Evolutionary conservation across 2,888 invertebrate species (phyloP).

Genomic region (Drosophila helvetica): DNA sequence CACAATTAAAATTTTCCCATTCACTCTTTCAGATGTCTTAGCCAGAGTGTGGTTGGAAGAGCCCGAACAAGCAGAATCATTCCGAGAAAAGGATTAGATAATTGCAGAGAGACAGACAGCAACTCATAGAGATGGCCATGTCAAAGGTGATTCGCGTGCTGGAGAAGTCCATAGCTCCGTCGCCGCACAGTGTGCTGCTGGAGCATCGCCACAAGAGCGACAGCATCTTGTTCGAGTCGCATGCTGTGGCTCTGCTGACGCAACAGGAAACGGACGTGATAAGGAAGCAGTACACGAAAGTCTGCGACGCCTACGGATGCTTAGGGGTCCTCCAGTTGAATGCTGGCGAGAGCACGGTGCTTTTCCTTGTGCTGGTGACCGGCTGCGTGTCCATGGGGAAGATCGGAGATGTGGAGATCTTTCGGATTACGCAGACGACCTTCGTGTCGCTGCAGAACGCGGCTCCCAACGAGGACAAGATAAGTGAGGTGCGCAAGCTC

Average conservation of each 20-base stretch:
- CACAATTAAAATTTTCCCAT: constrained; percentile 26
- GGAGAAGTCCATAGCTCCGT: constrained; percentile 93
- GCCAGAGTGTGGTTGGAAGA: constrained; percentile 14
- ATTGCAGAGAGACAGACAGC: constrained; percentile 1
- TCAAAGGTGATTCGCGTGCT: constrained; percentile 96
- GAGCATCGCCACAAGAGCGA: constrained; percentile 95
- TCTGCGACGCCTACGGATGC: constrained; percentile 97
- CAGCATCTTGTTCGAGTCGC: constrained; percentile 95
- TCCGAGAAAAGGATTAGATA: constrained; percentile 14
- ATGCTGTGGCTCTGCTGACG: constrained; percentile 89
- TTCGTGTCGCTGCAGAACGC: constrained; percentile 94
- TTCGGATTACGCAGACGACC: constrained; percentile 95
- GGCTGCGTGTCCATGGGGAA: constrained; percentile 99
- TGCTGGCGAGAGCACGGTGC: constrained; percentile 91
- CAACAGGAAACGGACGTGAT: constrained; percentile 94
- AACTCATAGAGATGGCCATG: constrained; percentile 91
- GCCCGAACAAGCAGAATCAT: constrained; percentile 4
- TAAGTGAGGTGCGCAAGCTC: constrained; percentile 90
- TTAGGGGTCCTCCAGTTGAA: constrained; percentile 96
- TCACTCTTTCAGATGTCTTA: constrained; percentile 61
- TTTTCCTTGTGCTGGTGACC: constrained; percentile 96
- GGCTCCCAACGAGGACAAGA: constrained; percentile 86
- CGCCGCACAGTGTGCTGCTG: constrained; percentile 94
- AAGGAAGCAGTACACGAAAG: constrained; percentile 94
- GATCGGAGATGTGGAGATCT: constrained; percentile 96